Percentiles rank a stretch among this genome's conserved stretches.
These are phyloP conservation scores for Sebastiscus albofasciatus DNA, from an alignment of 2,797 vertebrate species.

Conservation along the genomic window DNA sequence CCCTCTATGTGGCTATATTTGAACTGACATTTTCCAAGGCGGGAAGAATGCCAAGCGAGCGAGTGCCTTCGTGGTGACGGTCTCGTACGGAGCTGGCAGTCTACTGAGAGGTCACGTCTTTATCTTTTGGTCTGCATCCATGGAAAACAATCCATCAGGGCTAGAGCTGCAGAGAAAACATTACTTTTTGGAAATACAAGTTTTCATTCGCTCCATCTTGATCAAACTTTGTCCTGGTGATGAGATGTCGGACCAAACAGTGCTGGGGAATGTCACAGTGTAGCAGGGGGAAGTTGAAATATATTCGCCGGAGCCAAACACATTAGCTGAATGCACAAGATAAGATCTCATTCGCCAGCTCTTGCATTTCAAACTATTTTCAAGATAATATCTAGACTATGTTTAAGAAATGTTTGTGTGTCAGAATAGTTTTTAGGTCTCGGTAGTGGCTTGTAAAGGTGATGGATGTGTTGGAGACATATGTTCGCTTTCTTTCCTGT, in stretches of 20 bases:
- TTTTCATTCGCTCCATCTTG: conserved; percentile 40
- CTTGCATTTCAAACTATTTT: conserved; percentile 17
- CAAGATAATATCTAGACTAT: conserved; percentile 8
- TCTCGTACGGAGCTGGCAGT: conserved; percentile 30
- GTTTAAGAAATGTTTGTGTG: not conserved
- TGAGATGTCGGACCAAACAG: conserved; percentile 11
- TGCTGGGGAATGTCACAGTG: conserved; percentile 2
- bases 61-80: conserved; percentile 45
- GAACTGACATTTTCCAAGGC: conserved; percentile 45
- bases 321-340: conserved; percentile 19
- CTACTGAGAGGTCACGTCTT: conserved; percentile 59
- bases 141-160: conserved; percentile 70
- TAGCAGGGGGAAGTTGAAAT: not conserved
- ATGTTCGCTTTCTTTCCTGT: conserved; percentile 68
- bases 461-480: conserved; percentile 49
- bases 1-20: conserved; percentile 24
- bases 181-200: conserved; percentile 25
- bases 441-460: conserved; percentile 18
- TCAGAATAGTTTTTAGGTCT: conserved; percentile 5
- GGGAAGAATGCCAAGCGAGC: conserved; percentile 34
- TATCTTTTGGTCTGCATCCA: conserved; percentile 83
- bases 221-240: conserved; percentile 43
- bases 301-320: not conserved
- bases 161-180: conserved; percentile 64
- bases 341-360: conserved; percentile 16